Evolutionary conservation across 2,888 invertebrate genomes (phyloP), one percentile per base, ranked within the genome.

Genomic region (Boloria euphrosyne): DNA sequence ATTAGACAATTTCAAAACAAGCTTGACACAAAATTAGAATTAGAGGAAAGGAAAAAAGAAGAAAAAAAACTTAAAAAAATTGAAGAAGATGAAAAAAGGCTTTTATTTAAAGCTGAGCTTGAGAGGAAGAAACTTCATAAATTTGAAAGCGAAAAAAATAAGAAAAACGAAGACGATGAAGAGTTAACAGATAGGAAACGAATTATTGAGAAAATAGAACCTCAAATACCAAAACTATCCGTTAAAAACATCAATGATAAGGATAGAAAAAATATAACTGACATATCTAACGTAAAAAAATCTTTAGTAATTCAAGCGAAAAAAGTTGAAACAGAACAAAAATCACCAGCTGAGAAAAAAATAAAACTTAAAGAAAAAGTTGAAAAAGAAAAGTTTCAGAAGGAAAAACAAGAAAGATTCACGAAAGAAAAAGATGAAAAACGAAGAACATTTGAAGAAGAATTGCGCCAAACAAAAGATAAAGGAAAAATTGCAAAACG

Each of bases 1-100:
- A 81, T 87, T 54, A 79, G 75, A 76, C 75, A 82, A 55, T 81
- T 79, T 4, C 74, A 77, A 74, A 77, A 84, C 66, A 82, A 72
- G 73, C 67, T 82, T 43, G 52, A 69, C 53, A 69, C 62, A 43
- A 78, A 72, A 73, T 67, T 74, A 66, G 70, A 76, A 67, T 65
- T 77, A 60, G 74, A 70, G 55, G 65, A 67, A 57, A 73, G 60
- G 31, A 44, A 62, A 27, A 65, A 70, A 18, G 61, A 71, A 55
- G 50, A 71, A 57, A 43, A 43, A 7, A 57, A 66, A 62, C 18
- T 59, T 2, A 55, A 67, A 59, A 49, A n/a, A 49, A 2, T 43
- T 54, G 43, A 51, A 38, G 14, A 43, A 51, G 59, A 47, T 47
- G 55, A 57, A 16, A 43, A 59, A 53, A 31, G 18, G 43, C 16